Conservation (phyloP, 2,797 vertebrate genomes). For the Ctenosaura bakeri region DNA sequence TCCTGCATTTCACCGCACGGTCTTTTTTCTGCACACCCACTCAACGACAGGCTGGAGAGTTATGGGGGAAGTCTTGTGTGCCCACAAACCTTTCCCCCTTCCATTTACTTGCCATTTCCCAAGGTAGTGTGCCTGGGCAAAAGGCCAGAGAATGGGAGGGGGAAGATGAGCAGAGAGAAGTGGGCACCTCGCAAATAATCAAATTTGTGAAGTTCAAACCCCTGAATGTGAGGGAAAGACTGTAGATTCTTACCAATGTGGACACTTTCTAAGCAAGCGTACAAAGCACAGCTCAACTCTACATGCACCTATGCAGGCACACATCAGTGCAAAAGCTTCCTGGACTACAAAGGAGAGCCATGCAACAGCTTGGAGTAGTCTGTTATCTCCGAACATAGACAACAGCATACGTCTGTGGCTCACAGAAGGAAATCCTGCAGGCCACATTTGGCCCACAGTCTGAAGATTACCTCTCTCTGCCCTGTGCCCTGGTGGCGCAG, state of each 20-base stretch:
- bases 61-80: too few relatives aligned
- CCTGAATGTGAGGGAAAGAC: background rate
- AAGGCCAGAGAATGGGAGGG: too few relatives aligned
- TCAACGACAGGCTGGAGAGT: too few relatives aligned
- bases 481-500: too few relatives aligned
- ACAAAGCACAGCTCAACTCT: background rate
- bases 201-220: too few relatives aligned
- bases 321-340: background rate
- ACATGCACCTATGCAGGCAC: background rate
- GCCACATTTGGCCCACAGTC: background rate
- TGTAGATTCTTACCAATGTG: background rate
- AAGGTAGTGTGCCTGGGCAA: too few relatives aligned
- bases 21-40: too few relatives aligned
- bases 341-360: background rate
- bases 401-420: background rate
- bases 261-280: background rate
- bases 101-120: too few relatives aligned
- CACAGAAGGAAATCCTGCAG: background rate
- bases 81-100: too few relatives aligned
- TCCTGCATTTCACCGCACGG: too few relatives aligned
- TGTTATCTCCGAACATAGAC: background rate
- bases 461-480: background rate
- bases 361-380: background rate
- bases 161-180: too few relatives aligned
- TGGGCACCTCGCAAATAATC: too few relatives aligned